These are phyloP conservation scores for Ophioninae sp. DNA, from an alignment of 2,888 invertebrate species.

Conservation along the genomic window DNA sequence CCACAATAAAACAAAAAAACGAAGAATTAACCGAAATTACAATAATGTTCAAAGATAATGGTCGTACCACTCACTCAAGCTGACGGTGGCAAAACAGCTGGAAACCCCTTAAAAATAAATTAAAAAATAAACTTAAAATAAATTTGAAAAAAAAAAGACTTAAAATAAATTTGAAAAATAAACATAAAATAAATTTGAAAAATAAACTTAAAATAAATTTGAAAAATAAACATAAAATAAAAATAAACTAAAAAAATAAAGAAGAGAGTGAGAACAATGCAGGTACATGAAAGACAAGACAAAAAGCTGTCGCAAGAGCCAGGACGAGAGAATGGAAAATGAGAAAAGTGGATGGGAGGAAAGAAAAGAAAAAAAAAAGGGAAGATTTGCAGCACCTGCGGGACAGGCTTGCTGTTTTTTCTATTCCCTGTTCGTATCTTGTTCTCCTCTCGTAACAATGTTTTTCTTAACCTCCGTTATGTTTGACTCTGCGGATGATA, in stretches of 20 bases:
- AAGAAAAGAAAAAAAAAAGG: slow-evolving; percentile 6
- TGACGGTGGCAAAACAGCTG: no score
- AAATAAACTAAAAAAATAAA: not conserved
- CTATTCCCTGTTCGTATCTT: slow-evolving; percentile 16
- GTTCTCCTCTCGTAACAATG: slow-evolving; percentile 21
- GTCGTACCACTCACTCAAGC: no score
- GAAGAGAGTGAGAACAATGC: slow-evolving; percentile 6
- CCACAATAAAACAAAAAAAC: no score
- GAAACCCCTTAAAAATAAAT: no score
- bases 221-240: no score
- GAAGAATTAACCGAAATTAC: no score
- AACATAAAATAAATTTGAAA: no score
- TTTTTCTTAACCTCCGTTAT: slow-evolving; percentile 24
- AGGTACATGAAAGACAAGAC: slow-evolving; percentile 13
- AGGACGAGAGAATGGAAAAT: slow-evolving; percentile 31
- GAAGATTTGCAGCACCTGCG: slow-evolving; percentile 39
- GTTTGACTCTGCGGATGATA: slow-evolving; percentile 30
- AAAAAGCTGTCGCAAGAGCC: slow-evolving; percentile 21
- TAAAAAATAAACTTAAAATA: no score
- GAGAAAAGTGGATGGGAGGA: slow-evolving; percentile 13
- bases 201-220: no score
- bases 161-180: no score
- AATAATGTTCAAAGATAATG: no score
- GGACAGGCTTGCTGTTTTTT: slow-evolving; percentile 34
- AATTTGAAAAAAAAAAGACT: no score